Conservation (phyloP, 1,140 invertebrate genomes). For the Holotrichia oblita region DNA sequence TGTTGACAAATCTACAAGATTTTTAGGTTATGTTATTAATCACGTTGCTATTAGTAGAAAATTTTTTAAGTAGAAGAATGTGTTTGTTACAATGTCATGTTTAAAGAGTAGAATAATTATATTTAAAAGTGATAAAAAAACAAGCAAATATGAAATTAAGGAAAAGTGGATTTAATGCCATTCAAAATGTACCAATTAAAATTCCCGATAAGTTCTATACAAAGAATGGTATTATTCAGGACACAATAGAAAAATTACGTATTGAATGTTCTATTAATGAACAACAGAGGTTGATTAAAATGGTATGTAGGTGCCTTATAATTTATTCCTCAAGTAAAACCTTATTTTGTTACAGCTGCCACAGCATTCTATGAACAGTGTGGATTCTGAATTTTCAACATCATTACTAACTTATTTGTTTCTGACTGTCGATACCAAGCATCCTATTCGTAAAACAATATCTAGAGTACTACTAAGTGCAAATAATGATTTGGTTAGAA, state of each 20-base stretch:
- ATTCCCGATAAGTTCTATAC: not conserved
- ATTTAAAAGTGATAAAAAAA: not conserved
- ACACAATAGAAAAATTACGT: conserved; percentile 20
- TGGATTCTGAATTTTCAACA: not conserved
- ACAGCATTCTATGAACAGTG: not conserved
- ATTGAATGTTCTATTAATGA: not conserved
- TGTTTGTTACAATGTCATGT: too few relatives aligned
- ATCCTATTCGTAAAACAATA: conserved; percentile 34
- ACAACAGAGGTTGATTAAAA: conserved; percentile 23
- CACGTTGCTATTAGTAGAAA: too few relatives aligned
- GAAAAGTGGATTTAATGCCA: not conserved
- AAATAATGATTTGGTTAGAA: not conserved
- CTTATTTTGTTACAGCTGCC: conserved; percentile 21
- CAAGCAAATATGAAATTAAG: conserved; percentile 21
- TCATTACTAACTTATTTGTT: conserved; percentile 30
- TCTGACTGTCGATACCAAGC: conserved; percentile 32
- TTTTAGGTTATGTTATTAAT: too few relatives aligned
- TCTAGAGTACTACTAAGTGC: conserved; percentile 3
- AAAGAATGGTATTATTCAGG: not conserved
- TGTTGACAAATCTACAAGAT: too few relatives aligned
- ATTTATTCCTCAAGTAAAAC: not conserved
- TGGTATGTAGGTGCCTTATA: not conserved
- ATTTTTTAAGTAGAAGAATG: too few relatives aligned
- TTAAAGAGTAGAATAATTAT: too few relatives aligned
- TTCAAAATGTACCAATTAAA: not conserved